Conservation (phyloP, 1,140 invertebrate genomes). For the Bombus polaris region DNA sequence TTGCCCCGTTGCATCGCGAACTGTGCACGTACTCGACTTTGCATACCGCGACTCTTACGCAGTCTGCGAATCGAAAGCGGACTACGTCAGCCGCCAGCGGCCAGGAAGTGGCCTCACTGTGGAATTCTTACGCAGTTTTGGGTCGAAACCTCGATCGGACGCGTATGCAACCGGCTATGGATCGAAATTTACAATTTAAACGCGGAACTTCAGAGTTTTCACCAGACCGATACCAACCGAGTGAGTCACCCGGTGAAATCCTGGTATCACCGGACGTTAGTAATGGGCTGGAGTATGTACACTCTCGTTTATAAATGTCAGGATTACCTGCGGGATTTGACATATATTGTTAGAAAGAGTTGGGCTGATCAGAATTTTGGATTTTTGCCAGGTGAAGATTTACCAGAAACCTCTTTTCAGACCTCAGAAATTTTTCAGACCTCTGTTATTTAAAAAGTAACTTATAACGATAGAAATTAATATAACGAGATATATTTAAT, state of each 20-base stretch:
- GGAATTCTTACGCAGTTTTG: slow-evolving; percentile 39
- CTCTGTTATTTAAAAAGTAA: too few species aligned
- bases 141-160: slow-evolving; percentile 69
- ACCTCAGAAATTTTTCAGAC: too few species aligned
- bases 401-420: too few species aligned
- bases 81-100: background rate
- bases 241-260: slow-evolving; percentile 71
- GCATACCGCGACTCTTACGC: background rate
- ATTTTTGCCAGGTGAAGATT: too few species aligned
- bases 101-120: slow-evolving; percentile 8
- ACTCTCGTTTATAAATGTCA: background rate
- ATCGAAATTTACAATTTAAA: slow-evolving; percentile 77
- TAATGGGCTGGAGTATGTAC: background rate
- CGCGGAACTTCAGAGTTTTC: slow-evolving; percentile 71
- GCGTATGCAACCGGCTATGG: slow-evolving; percentile 44
- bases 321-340: background rate
- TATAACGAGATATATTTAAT: too few species aligned
- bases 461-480: too few species aligned
- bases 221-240: slow-evolving; percentile 48
- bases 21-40: background rate
- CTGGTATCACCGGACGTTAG: slow-evolving; percentile 34
- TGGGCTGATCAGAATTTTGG: too few species aligned
- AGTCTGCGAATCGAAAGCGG: slow-evolving; percentile 24
- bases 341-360: too few species aligned
- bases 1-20: background rate